phyloP scores from a whole-genome alignment of 2,888 invertebrate species.

The Eupithecia centaureata region DNA sequence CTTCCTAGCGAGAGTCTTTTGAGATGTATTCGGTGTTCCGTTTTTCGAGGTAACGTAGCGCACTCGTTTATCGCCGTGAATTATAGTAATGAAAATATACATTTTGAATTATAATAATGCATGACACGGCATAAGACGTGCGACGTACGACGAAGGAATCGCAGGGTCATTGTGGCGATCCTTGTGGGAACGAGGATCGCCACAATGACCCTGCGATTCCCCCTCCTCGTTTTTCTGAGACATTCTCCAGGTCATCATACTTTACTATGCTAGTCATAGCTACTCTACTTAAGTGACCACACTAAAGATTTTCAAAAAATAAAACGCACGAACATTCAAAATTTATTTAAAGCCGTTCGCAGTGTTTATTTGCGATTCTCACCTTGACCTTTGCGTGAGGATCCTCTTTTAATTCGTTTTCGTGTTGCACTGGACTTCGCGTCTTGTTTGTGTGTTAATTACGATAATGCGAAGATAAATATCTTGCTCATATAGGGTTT shows the following conservation, averaged over 20 bases:
- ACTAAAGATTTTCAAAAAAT: constrained; percentile 6
- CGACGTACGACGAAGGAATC: too few species aligned
- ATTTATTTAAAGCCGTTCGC: constrained; percentile 11
- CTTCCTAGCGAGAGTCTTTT: too few species aligned
- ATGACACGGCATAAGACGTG: too few species aligned
- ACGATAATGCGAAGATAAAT: not conserved
- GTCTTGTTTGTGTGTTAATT: constrained; percentile 13
- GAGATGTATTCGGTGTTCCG: too few species aligned
- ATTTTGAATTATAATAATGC: too few species aligned
- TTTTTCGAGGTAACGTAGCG: too few species aligned
- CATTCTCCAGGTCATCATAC: not conserved
- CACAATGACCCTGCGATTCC: too few species aligned
- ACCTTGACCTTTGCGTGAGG: constrained; percentile 75
- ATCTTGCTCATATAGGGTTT: not conserved
- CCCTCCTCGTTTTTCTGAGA: too few species aligned
- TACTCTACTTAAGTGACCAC: not conserved
- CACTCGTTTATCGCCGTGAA: too few species aligned
- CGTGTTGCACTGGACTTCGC: constrained; percentile 28
- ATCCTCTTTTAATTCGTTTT: constrained; percentile 62
- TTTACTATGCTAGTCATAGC: not conserved
- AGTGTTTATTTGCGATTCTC: constrained; percentile 52
- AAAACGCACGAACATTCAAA: constrained; percentile 16
- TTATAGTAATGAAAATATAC: too few species aligned
- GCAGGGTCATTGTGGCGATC: too few species aligned
- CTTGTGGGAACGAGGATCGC: too few species aligned